Conservation (phyloP, 2,888 invertebrate genomes). For the Eupithecia dodoneata region DNA sequence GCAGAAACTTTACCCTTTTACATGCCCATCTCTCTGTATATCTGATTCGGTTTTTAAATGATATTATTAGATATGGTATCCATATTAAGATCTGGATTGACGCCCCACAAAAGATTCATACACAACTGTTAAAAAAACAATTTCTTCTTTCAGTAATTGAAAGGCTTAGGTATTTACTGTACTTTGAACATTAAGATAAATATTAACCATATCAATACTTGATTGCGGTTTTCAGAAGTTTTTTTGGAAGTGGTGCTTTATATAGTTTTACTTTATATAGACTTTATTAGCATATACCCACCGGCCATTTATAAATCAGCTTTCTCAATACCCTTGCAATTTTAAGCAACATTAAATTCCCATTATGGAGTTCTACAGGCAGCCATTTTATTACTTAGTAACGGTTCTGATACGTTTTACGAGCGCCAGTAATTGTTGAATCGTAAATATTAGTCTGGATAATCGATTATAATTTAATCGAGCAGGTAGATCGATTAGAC, state of each 20-base stretch:
- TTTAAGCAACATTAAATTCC: conserved; percentile 8
- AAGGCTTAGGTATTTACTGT: background rate
- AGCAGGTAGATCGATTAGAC: background rate
- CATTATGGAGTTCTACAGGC: conserved; percentile 2
- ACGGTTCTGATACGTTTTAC: conserved; percentile 14
- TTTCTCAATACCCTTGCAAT: background rate
- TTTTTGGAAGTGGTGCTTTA: background rate
- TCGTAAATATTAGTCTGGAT: conserved; percentile 9
- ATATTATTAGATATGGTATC: too few relatives aligned
- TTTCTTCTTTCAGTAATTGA: background rate
- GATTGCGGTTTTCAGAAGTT: background rate
- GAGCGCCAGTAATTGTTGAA: conserved; percentile 11
- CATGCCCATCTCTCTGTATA: background rate
- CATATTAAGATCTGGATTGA: too few relatives aligned
- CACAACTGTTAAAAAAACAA: background rate
- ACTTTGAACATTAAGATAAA: background rate
- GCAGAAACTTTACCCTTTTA: background rate
- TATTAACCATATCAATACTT: background rate
- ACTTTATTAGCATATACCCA: background rate
- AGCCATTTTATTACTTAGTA: conserved; percentile 16
- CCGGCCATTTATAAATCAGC: background rate
- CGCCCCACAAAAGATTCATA: too few relatives aligned
- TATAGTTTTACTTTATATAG: background rate
- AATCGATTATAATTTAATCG: conserved; percentile 14
- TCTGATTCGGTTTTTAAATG: background rate